phyloP scores from a whole-genome alignment of 1,140 invertebrate genomes.

The Heliconius hermathena region DNA sequence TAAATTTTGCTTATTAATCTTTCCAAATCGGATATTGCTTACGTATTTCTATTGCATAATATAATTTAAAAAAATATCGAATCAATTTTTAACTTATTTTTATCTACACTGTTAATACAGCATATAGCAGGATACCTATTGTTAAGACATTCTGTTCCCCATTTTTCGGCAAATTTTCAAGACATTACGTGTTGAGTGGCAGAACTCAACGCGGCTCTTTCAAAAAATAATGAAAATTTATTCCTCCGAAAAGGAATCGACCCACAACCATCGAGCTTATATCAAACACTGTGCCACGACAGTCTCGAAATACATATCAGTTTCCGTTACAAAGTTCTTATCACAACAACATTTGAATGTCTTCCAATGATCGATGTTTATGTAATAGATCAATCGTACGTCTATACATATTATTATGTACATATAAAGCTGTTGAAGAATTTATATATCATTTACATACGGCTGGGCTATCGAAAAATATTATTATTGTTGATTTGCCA shows the following conservation, averaged over 20 bases:
- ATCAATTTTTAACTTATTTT: too few relatives aligned
- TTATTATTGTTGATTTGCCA: slow-evolving; percentile 1
- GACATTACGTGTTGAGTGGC: too few relatives aligned
- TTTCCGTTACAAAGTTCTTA: background rate
- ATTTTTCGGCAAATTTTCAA: too few relatives aligned
- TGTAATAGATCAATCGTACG: background rate
- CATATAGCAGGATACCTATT: too few relatives aligned
- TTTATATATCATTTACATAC: slow-evolving; percentile 1
- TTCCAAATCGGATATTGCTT: background rate
- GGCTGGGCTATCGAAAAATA: background rate
- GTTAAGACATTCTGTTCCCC: too few relatives aligned
- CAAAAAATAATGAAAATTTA: too few relatives aligned
- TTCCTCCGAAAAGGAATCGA: too few relatives aligned
- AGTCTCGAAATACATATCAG: too few relatives aligned
- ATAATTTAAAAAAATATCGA: background rate
- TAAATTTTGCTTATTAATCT: background rate
- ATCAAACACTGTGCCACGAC: too few relatives aligned
- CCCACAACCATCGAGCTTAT: too few relatives aligned
- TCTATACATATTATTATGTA: background rate
- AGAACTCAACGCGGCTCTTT: too few relatives aligned
- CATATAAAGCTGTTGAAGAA: background rate
- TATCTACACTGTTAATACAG: too few relatives aligned
- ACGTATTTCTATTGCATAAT: background rate
- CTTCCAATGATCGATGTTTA: background rate
- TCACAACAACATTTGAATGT: background rate